These are phyloP conservation scores for Apomyelois bistriatella DNA, from an alignment of 2,888 invertebrate species.

Conservation along the genomic window DNA sequence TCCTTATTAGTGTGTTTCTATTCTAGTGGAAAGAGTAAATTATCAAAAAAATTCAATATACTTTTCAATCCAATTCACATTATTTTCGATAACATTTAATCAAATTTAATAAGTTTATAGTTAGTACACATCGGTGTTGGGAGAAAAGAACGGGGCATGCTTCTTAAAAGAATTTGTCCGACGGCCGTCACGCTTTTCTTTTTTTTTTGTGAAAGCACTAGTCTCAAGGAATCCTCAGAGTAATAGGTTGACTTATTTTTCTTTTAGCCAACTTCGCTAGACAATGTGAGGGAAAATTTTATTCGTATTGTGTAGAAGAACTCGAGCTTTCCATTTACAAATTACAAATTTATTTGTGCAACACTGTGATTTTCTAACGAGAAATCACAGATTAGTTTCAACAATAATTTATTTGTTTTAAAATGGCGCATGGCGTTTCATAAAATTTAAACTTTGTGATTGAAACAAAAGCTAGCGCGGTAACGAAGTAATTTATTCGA, in stretches of 20 bases:
- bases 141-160: neutral
- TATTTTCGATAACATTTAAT: neutral
- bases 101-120: no score
- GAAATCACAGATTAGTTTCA: neutral
- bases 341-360: slow-evolving; percentile 1
- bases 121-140: neutral
- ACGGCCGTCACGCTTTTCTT: neutral
- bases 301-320: slow-evolving; percentile 1
- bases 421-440: neutral
- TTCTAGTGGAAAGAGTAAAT: no score
- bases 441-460: neutral
- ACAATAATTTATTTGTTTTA: neutral
- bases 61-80: no score
- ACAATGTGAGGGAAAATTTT: neutral
- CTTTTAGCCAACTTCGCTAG: neutral
- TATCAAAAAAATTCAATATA: no score
- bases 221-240: neutral
- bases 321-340: slow-evolving; percentile 5
- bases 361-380: neutral
- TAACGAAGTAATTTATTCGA: neutral
- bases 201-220: neutral
- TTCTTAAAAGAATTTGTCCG: neutral
- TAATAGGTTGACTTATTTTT: neutral
- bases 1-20: no score
- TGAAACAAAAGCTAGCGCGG: neutral